Percentiles rank a stretch among this genome's conserved stretches.
Conservation (phyloP, 2,113 vertebrate species). For the Ardeotis arabs region DNA sequence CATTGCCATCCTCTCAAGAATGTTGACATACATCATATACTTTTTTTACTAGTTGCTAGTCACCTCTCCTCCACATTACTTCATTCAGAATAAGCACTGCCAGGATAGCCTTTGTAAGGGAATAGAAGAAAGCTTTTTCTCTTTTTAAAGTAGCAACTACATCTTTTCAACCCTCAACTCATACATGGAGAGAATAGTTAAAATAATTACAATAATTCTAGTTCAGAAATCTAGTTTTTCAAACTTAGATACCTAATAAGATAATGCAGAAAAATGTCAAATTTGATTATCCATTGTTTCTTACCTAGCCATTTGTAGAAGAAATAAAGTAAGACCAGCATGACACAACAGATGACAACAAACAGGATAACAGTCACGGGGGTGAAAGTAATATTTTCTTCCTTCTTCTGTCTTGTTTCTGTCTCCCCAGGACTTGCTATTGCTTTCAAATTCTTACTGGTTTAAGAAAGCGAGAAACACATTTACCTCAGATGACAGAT, state of each 20-base stretch:
- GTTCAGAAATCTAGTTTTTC: background rate
- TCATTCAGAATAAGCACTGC: background rate
- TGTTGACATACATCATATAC: rapidly evolving
- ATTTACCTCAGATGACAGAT: background rate
- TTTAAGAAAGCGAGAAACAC: background rate
- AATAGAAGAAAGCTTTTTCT: background rate
- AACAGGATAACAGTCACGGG: constrained; percentile 88
- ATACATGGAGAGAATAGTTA: background rate
- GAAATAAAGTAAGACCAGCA: constrained; percentile 94
- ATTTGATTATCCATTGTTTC: constrained; percentile 10
- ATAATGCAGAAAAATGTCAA: background rate
- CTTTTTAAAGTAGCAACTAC: background rate
- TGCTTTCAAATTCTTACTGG: constrained; percentile 81
- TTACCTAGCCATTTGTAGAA: constrained; percentile 93
- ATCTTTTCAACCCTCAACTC: background rate
- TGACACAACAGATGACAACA: constrained; percentile 87
- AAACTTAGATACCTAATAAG: background rate
- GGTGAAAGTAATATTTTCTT: constrained; percentile 82
- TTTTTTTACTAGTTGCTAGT: background rate
- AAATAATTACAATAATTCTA: background rate
- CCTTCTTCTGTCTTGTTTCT: constrained; percentile 71
- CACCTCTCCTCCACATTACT: background rate
- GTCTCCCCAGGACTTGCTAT: constrained; percentile 24
- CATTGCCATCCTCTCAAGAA: background rate
- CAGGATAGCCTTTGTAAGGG: background rate